Evolutionary conservation across 1,140 invertebrate genomes (phyloP).

Genomic region (Heliconius hewitsoni): DNA sequence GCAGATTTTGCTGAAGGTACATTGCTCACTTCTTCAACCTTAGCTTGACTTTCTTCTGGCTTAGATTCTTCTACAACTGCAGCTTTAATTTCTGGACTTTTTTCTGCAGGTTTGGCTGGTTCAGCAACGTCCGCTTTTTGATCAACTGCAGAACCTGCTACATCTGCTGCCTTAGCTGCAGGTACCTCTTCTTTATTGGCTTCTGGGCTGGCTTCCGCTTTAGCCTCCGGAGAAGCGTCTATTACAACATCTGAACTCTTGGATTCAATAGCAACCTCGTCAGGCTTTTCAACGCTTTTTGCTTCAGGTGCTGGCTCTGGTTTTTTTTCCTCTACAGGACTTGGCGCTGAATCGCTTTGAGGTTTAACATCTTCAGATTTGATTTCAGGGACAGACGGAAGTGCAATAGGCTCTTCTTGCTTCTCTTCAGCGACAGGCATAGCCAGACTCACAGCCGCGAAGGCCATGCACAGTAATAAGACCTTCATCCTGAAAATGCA

Average conservation of each 20-base stretch:
- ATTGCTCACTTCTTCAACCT: slow-evolving; percentile 60
- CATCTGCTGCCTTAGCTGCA: slow-evolving; percentile 34
- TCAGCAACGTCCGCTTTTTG: slow-evolving; percentile 42
- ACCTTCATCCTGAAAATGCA: slow-evolving; percentile 78
- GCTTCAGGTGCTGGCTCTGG: slow-evolving; percentile 42
- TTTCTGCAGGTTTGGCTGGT: slow-evolving; percentile 46
- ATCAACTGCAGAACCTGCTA: slow-evolving; percentile 36
- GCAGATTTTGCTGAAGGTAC: slow-evolving; percentile 55
- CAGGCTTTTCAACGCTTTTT: slow-evolving; percentile 43
- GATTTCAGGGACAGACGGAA: slow-evolving; percentile 45
- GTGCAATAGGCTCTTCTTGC: slow-evolving; percentile 46
- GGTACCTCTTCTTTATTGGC: slow-evolving; percentile 44
- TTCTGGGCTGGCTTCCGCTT: slow-evolving; percentile 39
- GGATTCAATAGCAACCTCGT: slow-evolving; percentile 39
- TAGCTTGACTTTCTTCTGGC: slow-evolving; percentile 53
- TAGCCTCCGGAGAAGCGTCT: slow-evolving; percentile 3
- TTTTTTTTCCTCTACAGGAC: slow-evolving; percentile 49
- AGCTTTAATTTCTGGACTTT: slow-evolving; percentile 46
- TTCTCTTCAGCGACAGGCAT: slow-evolving; percentile 76
- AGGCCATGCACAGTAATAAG: slow-evolving; percentile 74
- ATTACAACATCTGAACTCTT: slow-evolving; percentile 40
- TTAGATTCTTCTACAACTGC: slow-evolving; percentile 50
- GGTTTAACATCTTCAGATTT: slow-evolving; percentile 52
- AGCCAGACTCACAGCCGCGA: slow-evolving; percentile 69
- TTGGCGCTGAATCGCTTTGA: slow-evolving; percentile 41